Evolutionary conservation across 2,113 vertebrate genomes (phyloP), one percentile per base, ranked within the genome.

Genomic region (Peromyscus leucopus): DNA sequence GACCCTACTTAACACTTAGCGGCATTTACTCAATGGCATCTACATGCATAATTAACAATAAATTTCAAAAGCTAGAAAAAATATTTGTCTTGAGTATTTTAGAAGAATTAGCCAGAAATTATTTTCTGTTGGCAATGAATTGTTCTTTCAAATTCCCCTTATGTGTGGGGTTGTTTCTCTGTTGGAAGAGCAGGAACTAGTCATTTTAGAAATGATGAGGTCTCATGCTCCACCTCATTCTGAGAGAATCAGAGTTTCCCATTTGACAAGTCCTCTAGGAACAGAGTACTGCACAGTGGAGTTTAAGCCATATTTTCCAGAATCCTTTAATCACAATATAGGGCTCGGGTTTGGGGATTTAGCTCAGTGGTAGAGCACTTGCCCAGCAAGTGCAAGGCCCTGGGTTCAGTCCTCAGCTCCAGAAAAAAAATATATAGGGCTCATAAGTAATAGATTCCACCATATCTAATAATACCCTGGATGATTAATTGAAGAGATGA

Each of bases 61-160:
- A 80, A 78, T 48, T 82, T 86, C n/a, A 93, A 75, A 79, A 89
- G 17, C 71, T 19, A 96, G 55, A 76, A 88, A 92, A 17, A 57
- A 90, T 63, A 90, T 93, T 78, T 94, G 2, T n/a, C 63, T 78
- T 84, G 48, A 88, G 17, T 12, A 0, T 31, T 83, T 19, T 28
- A 69, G 12, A 48, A 48, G 4, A 19, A 36, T 33, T 0, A 48
- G 22, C 10, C 31, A 31, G 61, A 80, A 63, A 42, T 78, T 67
- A 19, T 24, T 67, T 24, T 65, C 24, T 83, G 10, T 55, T 92
- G 59, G 71, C 22, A 10, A 59, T 2, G 79, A 39, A 91, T 82
- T 55, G 46, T 74, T 65, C 12, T 46, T 63, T 78, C 48, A 83
- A 92, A 78, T 63, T 85, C 91, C 33, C 85, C 61, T 83, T 90